These are phyloP conservation scores for Tipula confusa DNA, from an alignment of 2,888 invertebrate species.

Conservation along the genomic window DNA sequence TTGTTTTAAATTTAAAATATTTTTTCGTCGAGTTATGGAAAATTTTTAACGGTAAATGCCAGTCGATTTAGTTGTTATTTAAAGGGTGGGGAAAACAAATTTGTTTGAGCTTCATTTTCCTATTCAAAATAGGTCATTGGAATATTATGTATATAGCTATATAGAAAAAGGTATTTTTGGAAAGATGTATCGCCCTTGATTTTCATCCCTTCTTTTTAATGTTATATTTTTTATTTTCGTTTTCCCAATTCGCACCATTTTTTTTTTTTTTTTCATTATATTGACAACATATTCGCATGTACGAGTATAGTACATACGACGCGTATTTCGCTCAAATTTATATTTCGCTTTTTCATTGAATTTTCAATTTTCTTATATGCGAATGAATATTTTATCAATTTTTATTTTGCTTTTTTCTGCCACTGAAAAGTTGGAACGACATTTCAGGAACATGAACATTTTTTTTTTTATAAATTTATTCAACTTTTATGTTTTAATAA, in stretches of 20 bases:
- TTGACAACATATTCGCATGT: too few relatives aligned
- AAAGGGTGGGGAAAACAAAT: background rate
- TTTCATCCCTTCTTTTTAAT: background rate
- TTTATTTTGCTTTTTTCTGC: background rate
- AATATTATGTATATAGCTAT: background rate
- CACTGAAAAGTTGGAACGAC: background rate
- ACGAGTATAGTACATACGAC: background rate
- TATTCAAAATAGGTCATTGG: background rate
- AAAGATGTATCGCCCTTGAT: background rate
- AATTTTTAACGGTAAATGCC: background rate
- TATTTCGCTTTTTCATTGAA: background rate
- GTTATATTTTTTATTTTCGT: background rate
- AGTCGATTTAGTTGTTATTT: background rate
- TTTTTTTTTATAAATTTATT: background rate
- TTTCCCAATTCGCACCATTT: background rate
- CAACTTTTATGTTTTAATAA: background rate
- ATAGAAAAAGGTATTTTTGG: background rate
- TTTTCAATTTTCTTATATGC: slow-evolving; percentile 6
- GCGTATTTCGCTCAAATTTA: background rate
- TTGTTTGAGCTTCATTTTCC: background rate
- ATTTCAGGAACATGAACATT: background rate
- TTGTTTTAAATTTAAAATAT: background rate
- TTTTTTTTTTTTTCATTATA: too few relatives aligned
- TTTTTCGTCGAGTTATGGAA: background rate
- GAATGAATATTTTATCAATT: slow-evolving; percentile 1